These are phyloP conservation scores for Pseudomyrmex sp. DNA, from an alignment of 1,140 invertebrate species.

Conservation along the genomic window DNA sequence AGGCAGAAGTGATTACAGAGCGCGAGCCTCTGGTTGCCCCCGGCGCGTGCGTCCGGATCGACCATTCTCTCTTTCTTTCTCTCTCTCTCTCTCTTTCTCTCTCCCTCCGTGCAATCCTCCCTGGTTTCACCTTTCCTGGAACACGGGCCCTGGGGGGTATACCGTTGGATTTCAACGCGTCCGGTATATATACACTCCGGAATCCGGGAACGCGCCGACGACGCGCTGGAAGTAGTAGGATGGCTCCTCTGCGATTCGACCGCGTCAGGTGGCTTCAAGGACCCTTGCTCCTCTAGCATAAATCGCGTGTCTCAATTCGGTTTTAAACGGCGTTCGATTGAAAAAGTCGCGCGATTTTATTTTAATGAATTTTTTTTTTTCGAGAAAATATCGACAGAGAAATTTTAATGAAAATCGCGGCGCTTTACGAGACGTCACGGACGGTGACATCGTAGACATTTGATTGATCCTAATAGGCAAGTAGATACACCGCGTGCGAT, in stretches of 20 bases:
- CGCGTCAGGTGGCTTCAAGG: constrained; percentile 74
- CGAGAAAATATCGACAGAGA: neutral
- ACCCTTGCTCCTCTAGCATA: constrained; percentile 5
- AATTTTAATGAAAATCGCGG: neutral
- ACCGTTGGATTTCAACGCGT: constrained; percentile 64
- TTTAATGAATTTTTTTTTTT: neutral
- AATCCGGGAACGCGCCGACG: constrained; percentile 59
- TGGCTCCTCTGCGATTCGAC: neutral
- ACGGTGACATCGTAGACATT: neutral
- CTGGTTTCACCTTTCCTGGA: constrained; percentile 72
- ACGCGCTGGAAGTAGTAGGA: constrained; percentile 38
- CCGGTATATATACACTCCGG: constrained; percentile 24
- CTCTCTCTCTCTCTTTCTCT: neutral
- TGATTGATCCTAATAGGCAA: constrained; percentile 69
- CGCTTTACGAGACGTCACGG: neutral
- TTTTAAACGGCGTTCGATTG: neutral
- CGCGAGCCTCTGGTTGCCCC: constrained; percentile 83
- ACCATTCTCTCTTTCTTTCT: constrained; percentile 60
- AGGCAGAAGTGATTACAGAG: constrained; percentile 82
- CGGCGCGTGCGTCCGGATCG: constrained; percentile 83
- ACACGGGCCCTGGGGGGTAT: constrained; percentile 63
- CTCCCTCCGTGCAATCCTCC: constrained; percentile 58
- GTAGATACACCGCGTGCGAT: constrained; percentile 50
- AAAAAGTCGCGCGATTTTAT: neutral
- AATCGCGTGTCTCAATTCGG: constrained; percentile 21